Percentiles rank a stretch among this genome's conserved stretches.
These are phyloP conservation scores for Spilarctia lutea DNA, from an alignment of 2,888 invertebrate species.

Conservation along the genomic window DNA sequence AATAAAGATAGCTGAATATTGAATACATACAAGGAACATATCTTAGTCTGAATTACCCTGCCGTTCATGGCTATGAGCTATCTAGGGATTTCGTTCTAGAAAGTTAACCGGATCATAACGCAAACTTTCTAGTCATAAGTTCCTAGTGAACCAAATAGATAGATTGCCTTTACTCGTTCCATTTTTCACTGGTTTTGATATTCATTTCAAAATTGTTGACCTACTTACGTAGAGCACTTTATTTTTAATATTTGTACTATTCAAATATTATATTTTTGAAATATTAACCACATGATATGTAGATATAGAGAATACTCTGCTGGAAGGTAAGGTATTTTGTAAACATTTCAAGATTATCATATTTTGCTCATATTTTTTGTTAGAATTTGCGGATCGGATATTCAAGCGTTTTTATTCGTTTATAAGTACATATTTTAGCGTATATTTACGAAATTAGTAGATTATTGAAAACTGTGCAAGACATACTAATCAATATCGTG, in stretches of 20 bases:
- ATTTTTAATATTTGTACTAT: not conserved
- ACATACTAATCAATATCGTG: too few relatives aligned
- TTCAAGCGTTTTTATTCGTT: too few relatives aligned
- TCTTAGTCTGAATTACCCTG: not conserved
- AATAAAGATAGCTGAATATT: not conserved
- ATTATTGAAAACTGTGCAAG: too few relatives aligned
- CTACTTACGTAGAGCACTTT: not conserved
- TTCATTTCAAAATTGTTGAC: not conserved
- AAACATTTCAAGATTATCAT: not conserved
- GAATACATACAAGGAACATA: not conserved
- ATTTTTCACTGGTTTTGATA: not conserved
- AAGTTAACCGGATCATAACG: constrained; percentile 5
- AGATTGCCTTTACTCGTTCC: not conserved
- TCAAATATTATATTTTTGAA: not conserved
- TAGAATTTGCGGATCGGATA: too few relatives aligned
- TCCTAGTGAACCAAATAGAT: constrained; percentile 3
- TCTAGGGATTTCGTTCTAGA: not conserved
- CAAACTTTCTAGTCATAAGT: constrained; percentile 9
- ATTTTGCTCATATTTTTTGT: not conserved
- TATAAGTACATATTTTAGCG: too few relatives aligned
- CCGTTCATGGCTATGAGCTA: not conserved
- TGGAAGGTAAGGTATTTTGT: not conserved
- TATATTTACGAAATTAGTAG: too few relatives aligned
- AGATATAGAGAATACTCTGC: not conserved
- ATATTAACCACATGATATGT: not conserved